Conservation (phyloP, 2,888 invertebrate genomes). For the Drosophila nigricruria region DNA sequence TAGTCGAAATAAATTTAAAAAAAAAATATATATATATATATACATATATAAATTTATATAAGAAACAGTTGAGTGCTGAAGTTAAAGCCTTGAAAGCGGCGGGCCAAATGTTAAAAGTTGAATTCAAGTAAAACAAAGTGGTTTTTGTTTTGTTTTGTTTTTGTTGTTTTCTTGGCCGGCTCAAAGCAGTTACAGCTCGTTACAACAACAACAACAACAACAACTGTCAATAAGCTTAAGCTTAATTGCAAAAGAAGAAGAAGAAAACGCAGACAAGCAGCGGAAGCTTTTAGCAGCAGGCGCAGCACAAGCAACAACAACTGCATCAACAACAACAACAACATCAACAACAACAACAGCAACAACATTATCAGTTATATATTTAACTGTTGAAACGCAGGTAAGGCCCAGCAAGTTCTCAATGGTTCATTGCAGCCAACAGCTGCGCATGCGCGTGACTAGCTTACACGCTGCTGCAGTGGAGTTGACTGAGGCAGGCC, state of each 20-base stretch:
- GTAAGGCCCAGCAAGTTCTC: constrained; percentile 47
- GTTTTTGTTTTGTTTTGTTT: constrained; percentile 9
- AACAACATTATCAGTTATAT: constrained; percentile 5
- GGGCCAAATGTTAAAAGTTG: constrained; percentile 37
- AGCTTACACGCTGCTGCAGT: constrained; percentile 12
- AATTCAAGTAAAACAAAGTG: constrained; percentile 21
- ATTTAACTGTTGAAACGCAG: constrained; percentile 25
- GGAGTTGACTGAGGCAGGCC: neutral
- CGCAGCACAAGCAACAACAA: constrained; percentile 2
- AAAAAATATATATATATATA: neutral
- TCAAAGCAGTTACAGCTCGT: constrained; percentile 64
- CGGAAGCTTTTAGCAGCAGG: constrained; percentile 36
- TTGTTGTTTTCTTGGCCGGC: constrained; percentile 30
- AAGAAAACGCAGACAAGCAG: constrained; percentile 6
- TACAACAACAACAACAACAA: constrained; percentile 28
- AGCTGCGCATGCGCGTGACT: constrained; percentile 56
- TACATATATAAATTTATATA: neutral
- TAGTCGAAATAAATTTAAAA: neutral
- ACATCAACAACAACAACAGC: constrained; percentile 11
- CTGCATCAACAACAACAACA: neutral
- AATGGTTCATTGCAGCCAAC: constrained; percentile 26
- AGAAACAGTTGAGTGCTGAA: neutral
- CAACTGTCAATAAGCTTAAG: constrained; percentile 29
- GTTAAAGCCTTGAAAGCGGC: constrained; percentile 31
- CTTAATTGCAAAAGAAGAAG: constrained; percentile 32